Conservation (phyloP, 2,113 vertebrate genomes). For the Antennarius striatus region DNA sequence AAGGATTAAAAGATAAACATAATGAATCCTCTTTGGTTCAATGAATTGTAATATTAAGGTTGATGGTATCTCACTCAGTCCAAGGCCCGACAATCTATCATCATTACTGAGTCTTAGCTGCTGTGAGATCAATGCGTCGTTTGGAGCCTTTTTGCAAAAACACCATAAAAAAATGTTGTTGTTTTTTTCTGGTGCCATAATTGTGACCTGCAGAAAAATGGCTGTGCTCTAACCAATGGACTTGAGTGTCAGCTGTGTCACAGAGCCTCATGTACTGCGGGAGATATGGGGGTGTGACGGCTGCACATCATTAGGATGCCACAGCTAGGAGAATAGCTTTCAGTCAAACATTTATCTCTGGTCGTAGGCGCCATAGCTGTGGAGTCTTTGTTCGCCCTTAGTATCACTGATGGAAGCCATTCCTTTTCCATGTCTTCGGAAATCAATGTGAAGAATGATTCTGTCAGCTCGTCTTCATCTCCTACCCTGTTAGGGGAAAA, state of each 20-base stretch:
- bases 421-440: constrained; percentile 65
- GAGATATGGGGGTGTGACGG: constrained; percentile 70
- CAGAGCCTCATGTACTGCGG: constrained; percentile 66
- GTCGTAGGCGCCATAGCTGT: constrained; percentile 42
- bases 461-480: constrained; percentile 52
- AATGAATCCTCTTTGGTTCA: constrained; percentile 68
- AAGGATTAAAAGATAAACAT: constrained; percentile 72
- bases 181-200: constrained; percentile 10
- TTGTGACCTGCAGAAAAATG: constrained; percentile 44
- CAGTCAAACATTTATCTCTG: constrained; percentile 77
- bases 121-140: constrained; percentile 43
- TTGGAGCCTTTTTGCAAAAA: constrained; percentile 13
- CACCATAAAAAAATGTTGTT: constrained; percentile 8
- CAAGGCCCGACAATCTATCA: neutral
- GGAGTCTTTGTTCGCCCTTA: constrained; percentile 73
- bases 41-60: constrained; percentile 59
- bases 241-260: constrained; percentile 51
- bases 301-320: constrained; percentile 74
- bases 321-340: constrained; percentile 69
- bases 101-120: constrained; percentile 19
- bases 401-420: constrained; percentile 69
- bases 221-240: constrained; percentile 61
- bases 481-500: constrained; percentile 7
- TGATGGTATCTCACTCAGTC: constrained; percentile 43
- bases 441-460: constrained; percentile 68